phyloP scores from a whole-genome alignment of 1,140 invertebrate genomes.

The Apis cerana region DNA sequence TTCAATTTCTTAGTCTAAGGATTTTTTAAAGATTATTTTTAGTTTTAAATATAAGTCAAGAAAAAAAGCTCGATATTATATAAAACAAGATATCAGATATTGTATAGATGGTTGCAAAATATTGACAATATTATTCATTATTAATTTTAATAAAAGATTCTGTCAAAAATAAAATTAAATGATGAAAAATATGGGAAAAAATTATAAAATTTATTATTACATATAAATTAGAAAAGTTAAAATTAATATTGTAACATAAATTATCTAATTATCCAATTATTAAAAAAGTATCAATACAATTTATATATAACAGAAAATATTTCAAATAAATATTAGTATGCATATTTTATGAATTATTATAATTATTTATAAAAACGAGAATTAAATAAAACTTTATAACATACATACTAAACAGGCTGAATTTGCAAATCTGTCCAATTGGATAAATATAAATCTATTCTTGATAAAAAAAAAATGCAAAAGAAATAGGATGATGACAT shows the following conservation, averaged over 20 bases:
- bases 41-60: background rate
- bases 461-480: too few relatives aligned
- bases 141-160: too few relatives aligned
- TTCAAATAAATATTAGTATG: background rate
- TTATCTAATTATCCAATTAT: background rate
- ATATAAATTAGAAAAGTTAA: too few relatives aligned
- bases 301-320: background rate
- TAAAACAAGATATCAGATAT: too few relatives aligned
- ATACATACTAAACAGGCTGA: background rate
- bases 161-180: too few relatives aligned
- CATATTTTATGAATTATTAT: background rate
- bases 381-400: background rate
- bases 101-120: too few relatives aligned
- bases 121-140: too few relatives aligned
- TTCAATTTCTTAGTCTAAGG: background rate
- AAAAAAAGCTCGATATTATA: background rate
- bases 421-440: slow-evolving; percentile 15
- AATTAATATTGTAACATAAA: background rate
- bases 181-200: too few relatives aligned
- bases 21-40: background rate
- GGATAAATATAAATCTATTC: background rate
- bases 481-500: background rate
- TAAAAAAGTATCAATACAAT: background rate
- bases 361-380: too few relatives aligned
- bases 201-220: too few relatives aligned